Evolutionary conservation across 2,113 vertebrate species (phyloP).

Genomic region (Hipposideros armiger): DNA sequence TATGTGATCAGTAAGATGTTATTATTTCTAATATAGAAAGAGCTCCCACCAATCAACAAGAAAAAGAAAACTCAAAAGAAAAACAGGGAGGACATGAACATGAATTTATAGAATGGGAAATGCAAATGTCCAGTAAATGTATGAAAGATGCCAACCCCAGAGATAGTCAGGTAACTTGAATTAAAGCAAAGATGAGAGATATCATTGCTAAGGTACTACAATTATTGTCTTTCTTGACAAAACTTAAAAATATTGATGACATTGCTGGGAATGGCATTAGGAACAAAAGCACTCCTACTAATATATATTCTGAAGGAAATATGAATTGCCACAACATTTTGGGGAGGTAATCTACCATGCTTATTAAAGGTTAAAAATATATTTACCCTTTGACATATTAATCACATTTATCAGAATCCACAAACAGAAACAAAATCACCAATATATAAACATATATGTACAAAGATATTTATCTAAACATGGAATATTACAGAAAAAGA

Average conservation of each 20-base stretch:
- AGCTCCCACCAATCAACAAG: neutral
- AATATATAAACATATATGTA: neutral
- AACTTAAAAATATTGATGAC: neutral
- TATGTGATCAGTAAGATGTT: neutral
- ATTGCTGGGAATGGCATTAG: neutral
- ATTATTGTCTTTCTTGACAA: neutral
- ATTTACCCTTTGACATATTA: conserved; percentile 39
- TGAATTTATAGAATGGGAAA: neutral
- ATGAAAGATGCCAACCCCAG: neutral
- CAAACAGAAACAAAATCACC: conserved; percentile 33
- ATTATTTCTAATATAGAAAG: conserved; percentile 16
- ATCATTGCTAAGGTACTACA: neutral
- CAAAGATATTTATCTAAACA: neutral
- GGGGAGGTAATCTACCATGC: neutral
- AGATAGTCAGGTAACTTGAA: neutral
- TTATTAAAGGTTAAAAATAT: conserved; percentile 13
- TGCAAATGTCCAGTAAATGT: neutral
- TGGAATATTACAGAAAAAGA: neutral
- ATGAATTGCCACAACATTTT: neutral
- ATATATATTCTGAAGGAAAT: neutral
- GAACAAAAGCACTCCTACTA: neutral
- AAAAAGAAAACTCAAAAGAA: neutral
- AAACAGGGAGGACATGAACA: neutral
- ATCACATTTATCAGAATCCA: neutral
- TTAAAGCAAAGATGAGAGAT: neutral